Conservation (phyloP, 2,888 invertebrate genomes). For the Macrophya alboannulata region DNA sequence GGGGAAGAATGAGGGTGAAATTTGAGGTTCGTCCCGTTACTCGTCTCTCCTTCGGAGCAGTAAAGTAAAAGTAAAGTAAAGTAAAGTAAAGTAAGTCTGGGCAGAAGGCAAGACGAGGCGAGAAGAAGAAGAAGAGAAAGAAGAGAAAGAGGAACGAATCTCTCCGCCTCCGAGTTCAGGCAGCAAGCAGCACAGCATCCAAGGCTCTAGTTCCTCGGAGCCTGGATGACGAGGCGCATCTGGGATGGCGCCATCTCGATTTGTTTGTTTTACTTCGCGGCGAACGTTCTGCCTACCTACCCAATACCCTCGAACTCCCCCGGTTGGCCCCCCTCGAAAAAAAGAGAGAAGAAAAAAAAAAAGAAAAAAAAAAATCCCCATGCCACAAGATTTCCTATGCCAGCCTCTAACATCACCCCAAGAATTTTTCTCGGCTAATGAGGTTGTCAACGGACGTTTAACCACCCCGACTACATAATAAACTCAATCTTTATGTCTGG, state of each 20-base stretch:
- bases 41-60: conserved; percentile 41
- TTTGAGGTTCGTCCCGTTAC: conserved; percentile 68
- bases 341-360: no score
- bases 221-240: conserved; percentile 77
- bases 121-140: conserved; percentile 7
- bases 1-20: conserved; percentile 66
- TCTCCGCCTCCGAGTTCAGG: conserved; percentile 43
- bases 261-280: conserved; percentile 77
- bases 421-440: conserved; percentile 70
- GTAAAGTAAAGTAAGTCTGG: conserved; percentile 53
- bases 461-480: conserved; percentile 65
- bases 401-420: neutral
- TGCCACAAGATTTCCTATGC: neutral
- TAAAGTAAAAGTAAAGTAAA: conserved; percentile 48
- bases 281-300: conserved; percentile 55
- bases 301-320: conserved; percentile 40
- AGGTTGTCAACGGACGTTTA: conserved; percentile 74
- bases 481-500: conserved; percentile 21
- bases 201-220: conserved; percentile 40
- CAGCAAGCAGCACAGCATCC: neutral
- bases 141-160: conserved; percentile 37
- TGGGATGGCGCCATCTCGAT: conserved; percentile 78
- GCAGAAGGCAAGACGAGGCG: conserved; percentile 58
- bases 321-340: neutral
- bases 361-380: neutral